Evolutionary conservation across 2,113 vertebrate genomes (phyloP), one percentile per base, ranked within the genome.

Genomic region (Morone saxatilis): DNA sequence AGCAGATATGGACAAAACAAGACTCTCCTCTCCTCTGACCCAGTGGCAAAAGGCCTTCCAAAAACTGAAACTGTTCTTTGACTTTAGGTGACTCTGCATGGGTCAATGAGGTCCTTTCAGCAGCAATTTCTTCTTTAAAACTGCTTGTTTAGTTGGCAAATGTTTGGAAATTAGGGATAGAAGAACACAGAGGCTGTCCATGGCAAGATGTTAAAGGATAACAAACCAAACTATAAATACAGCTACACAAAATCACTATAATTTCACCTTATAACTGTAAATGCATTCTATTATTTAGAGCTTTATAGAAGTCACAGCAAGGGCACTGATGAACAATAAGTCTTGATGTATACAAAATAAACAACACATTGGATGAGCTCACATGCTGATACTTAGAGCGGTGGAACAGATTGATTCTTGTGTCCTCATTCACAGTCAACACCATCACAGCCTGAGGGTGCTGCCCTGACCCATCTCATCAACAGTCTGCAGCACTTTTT

Each of bases 341-440:
- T 71, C 36, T 81, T 40, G 43, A 38, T 48, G 48, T 76, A 36
- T 2, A 31, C n/a, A 62, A 43, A 62, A 45, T 25, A 71, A 48
- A 69, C 1, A 43, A 40, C 25, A 51, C 31, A 20, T n/a, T 50
- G 10, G 65, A 71, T 53, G 68, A 65, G 60, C 69, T 53, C 43
- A 43, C 41, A 25, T 67, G 13, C 41, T 53, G 57, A 22, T 65
- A 22, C 70, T 76, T 68, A 78, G 77, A 56, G 59, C 76, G 43
- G 63, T 62, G 76, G 71, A 75, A 73, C 78, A 70, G 69, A 90
- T 86, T 85, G 81, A 88, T 89, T 78, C 20, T 25, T 7, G 53
- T 84, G 80, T 82, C 80, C 88, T 80, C 76, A 81, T 88, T 92
- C 69, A 74, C 60, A 80, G 73, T 82, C 71, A 41, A 16, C 85